A percentile compares a stretch with the other conserved stretches of the same genome.
Evolutionary conservation across 2,888 invertebrate species (phyloP).

Genomic region (Emmelina monodactyla): DNA sequence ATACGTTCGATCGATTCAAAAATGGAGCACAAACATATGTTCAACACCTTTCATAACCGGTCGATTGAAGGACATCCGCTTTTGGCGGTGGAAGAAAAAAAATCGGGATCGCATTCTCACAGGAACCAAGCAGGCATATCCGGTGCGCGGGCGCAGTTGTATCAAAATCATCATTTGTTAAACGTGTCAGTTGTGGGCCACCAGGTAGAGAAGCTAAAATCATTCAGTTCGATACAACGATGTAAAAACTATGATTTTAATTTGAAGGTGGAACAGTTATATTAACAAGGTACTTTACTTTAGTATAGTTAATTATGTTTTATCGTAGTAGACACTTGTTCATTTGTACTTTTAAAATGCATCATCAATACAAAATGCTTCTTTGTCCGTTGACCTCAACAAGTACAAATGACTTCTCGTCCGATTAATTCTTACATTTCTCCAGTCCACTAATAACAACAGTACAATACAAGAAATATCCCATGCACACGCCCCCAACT

Average conservation of each 20-base stretch:
- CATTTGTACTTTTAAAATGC: no score
- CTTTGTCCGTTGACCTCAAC: neutral
- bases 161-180: slow-evolving; percentile 61
- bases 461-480: neutral
- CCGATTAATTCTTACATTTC: neutral
- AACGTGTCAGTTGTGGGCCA: slow-evolving; percentile 33
- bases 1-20: slow-evolving; percentile 25
- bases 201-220: slow-evolving; percentile 38
- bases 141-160: slow-evolving; percentile 54
- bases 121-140: slow-evolving; percentile 61
- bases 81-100: slow-evolving; percentile 50
- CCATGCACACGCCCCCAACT: neutral
- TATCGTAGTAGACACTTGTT: no score
- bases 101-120: slow-evolving; percentile 61
- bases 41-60: slow-evolving; percentile 66
- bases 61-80: slow-evolving; percentile 64
- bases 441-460: neutral
- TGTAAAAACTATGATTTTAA: no score
- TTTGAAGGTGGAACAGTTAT: no score
- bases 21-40: slow-evolving; percentile 57
- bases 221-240: no score
- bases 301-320: no score
- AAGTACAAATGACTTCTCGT: neutral
- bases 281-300: no score
- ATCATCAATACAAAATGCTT: no score